Evolutionary conservation across 35 echinoderm and acorn worm genomes (phyloP).

Genomic region (Ptychodera flava): DNA sequence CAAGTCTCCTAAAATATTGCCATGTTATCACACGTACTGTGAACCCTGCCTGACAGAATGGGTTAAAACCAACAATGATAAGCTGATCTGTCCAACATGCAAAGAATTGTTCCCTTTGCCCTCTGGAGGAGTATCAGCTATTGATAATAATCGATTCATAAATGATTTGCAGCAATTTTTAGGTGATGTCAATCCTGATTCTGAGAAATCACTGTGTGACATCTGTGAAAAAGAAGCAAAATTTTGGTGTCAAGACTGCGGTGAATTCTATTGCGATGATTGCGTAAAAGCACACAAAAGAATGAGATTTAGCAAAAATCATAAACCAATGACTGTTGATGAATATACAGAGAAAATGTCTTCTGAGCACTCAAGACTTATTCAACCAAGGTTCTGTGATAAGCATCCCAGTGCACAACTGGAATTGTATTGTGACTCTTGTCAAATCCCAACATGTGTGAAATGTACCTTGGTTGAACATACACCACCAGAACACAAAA

Average conservation of each 20-base stretch:
- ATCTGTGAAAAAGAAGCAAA: not conserved
- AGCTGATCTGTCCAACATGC: not conserved
- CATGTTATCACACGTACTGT: not conserved
- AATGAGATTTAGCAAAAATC: not conserved
- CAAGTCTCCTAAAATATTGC: not conserved
- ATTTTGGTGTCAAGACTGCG: not conserved
- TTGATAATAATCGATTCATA: not conserved
- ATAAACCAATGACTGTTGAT: not conserved
- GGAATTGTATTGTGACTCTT: not conserved
- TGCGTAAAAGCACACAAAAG: not conserved
- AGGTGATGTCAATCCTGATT: not conserved
- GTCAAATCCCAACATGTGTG: not conserved
- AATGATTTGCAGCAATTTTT: not conserved
- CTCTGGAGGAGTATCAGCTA: not conserved
- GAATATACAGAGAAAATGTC: not conserved
- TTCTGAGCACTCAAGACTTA: not conserved
- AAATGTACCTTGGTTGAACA: not conserved
- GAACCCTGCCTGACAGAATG: not conserved
- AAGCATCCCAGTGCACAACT: not conserved
- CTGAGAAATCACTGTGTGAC: not conserved
- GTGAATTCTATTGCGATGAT: not conserved
- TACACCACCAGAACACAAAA: not conserved
- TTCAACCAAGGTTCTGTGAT: not conserved
- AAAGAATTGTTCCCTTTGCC: not conserved
- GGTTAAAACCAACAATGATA: not conserved